Evolutionary conservation across 64 coral and sea anemone genomes (phyloP).

Genomic region (Pachyseris speciosa): DNA sequence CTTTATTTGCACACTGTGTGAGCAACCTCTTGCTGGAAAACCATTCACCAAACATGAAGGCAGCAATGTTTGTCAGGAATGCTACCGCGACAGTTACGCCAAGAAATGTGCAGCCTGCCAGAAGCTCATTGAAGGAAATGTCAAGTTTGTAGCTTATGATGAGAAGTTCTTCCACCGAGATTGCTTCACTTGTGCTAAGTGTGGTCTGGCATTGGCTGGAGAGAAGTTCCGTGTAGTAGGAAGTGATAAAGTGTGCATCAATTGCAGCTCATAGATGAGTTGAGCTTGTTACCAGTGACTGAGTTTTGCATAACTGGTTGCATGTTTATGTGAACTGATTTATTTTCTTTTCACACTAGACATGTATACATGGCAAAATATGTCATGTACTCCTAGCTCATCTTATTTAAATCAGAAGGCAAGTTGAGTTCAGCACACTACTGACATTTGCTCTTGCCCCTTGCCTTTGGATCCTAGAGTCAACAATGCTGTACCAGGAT

Average conservation of each 20-base stretch:
- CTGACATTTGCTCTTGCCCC: too few relatives aligned
- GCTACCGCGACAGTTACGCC: constrained; percentile 87
- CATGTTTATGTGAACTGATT: too few relatives aligned
- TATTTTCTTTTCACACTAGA: too few relatives aligned
- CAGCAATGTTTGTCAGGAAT: constrained; percentile 86
- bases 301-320: too few relatives aligned
- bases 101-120: constrained; percentile 85
- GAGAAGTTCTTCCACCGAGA: constrained; percentile 94
- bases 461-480: too few relatives aligned
- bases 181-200: constrained; percentile 93
- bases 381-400: too few relatives aligned
- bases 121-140: constrained; percentile 94
- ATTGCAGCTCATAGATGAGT: constrained; percentile 22
- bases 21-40: constrained; percentile 86
- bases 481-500: too few relatives aligned
- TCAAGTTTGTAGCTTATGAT: constrained; percentile 95
- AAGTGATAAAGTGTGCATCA: constrained; percentile 81
- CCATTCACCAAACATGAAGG: constrained; percentile 94
- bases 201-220: constrained; percentile 79
- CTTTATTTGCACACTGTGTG: constrained; percentile 80
- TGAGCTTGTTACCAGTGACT: too few relatives aligned
- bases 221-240: constrained; percentile 92
- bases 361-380: too few relatives aligned
- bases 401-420: too few relatives aligned
- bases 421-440: too few relatives aligned